Base-by-base conservation (phyloP, 2,113 vertebrate genomes). In the Oncorhynchus clarkii region DNA sequence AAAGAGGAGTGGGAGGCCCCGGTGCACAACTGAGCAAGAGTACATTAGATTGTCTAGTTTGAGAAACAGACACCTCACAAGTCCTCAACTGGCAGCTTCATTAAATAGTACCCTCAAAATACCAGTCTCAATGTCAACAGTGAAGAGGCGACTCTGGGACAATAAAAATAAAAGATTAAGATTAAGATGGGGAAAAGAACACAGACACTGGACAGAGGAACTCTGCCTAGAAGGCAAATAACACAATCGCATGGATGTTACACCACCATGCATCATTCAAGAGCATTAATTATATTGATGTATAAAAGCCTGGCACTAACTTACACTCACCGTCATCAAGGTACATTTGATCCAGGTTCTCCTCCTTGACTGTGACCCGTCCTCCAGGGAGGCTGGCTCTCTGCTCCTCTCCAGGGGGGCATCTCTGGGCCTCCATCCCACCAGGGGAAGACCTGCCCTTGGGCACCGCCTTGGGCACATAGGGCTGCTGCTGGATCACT, bases 341-440 rank as follows among this genome's bases (percentile, higher is more conserved):
- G 86, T 99, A 99, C 16, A 95, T 95, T 93, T 99, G 98, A 92
- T 99, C 98, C 92, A 99, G 82, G 83, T 99, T 98, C 84, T 99
- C 98, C 91, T 98, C 95, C 71, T 99, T 99, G 67, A 99, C 93
- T 0, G 96, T 97, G 88, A 99, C 96, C 80, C 96, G 94, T 78
- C 93, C 75, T 78, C 93, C 75, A 0, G 95, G 91, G 59, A 12
- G 65, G 9, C 80, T 87, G 68, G 94, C 92, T 78, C 93, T 94
- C 69, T 93, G 94, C 4, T 95, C 94, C 0, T 89, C 88, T 31
- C 88, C 87, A 0, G 95, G 91, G 90, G 95, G 92, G 92, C 90
- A 7, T 83, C 91, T 84, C 92, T 88, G 76, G 79, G 93, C 77
- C 70, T 90, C 92, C 85, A 51, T 89, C 78, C 85, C 93, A 81